These are phyloP conservation scores for Lepus timidus DNA, from an alignment of 2,113 vertebrate genomes.

Conservation along the genomic window DNA sequence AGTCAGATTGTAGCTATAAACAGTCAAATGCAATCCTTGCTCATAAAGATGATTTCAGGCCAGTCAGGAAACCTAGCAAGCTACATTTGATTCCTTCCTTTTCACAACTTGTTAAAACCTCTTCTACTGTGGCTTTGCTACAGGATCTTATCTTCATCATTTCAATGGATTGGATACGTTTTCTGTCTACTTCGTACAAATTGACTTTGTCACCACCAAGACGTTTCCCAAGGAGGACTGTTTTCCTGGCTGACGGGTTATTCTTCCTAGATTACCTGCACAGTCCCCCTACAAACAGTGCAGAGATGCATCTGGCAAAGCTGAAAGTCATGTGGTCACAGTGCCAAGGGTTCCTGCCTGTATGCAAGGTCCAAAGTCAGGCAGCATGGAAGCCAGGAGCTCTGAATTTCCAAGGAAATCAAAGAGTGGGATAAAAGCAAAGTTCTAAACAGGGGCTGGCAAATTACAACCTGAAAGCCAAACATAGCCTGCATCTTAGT, in stretches of 20 bases:
- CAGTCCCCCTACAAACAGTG: slow-evolving; percentile 70
- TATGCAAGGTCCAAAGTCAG: slow-evolving; percentile 74
- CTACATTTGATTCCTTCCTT: slow-evolving; percentile 20
- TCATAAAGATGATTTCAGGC: not conserved
- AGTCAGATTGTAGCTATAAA: slow-evolving; percentile 17
- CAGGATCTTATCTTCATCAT: not conserved
- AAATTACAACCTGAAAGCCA: not conserved
- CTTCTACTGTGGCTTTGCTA: not conserved
- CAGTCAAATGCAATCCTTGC: slow-evolving; percentile 18
- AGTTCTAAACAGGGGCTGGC: not conserved
- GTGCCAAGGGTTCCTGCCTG: slow-evolving; percentile 70
- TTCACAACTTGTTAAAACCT: slow-evolving; percentile 40
- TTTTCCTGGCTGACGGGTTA: slow-evolving; percentile 39
- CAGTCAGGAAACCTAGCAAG: not conserved
- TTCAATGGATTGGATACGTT: not conserved
- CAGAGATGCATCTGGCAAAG: slow-evolving; percentile 49
- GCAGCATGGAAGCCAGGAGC: slow-evolving; percentile 42
- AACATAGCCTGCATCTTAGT: not conserved
- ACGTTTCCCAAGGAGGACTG: slow-evolving; percentile 19
- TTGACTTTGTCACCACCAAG: not conserved
- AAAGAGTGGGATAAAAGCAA: slow-evolving; percentile 55
- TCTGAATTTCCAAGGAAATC: slow-evolving; percentile 71
- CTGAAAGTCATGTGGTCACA: slow-evolving; percentile 68
- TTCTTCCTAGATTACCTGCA: slow-evolving; percentile 65
- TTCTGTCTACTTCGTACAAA: slow-evolving; percentile 1